Conservation (phyloP, 2,113 vertebrate genomes). For the Brachirus orientalis region DNA sequence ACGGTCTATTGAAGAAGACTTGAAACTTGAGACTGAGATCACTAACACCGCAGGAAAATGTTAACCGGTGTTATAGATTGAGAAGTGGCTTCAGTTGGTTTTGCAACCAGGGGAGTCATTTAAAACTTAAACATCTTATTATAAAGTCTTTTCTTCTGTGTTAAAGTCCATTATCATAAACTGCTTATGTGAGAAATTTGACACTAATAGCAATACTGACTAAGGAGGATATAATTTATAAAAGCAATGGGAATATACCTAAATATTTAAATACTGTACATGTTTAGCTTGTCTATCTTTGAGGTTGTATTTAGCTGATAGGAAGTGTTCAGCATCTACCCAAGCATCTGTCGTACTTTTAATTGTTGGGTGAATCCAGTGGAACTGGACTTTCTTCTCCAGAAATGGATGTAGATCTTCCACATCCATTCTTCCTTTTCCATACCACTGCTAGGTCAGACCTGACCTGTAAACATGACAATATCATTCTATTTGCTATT, state of each 20-base stretch:
- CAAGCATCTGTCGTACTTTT: conserved; percentile 39
- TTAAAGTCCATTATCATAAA: neutral
- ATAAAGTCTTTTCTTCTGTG: no score
- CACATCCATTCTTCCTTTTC: neutral
- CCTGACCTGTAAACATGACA: neutral
- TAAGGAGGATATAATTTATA: neutral
- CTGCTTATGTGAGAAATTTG: neutral
- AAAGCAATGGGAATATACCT: neutral
- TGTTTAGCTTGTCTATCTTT: conserved; percentile 24
- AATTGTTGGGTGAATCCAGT: conserved; percentile 37
- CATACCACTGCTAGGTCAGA: conserved; percentile 1
- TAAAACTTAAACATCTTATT: no score
- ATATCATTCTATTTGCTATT: neutral
- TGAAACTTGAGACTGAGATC: no score
- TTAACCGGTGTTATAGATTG: no score
- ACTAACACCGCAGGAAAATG: no score
- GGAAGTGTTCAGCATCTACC: conserved; percentile 32
- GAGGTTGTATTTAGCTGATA: conserved; percentile 38
- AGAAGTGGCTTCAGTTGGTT: no score
- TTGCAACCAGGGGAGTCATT: no score
- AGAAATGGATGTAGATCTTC: conserved; percentile 12
- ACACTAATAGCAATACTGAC: neutral
- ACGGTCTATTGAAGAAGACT: no score
- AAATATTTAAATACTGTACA: conserved; percentile 1
- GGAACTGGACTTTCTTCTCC: conserved; percentile 1